A percentile compares a stretch with the other conserved stretches of the same genome.
Evolutionary conservation across 2,797 vertebrate species (phyloP).

Genomic region (Toxotes lorentzi): DNA sequence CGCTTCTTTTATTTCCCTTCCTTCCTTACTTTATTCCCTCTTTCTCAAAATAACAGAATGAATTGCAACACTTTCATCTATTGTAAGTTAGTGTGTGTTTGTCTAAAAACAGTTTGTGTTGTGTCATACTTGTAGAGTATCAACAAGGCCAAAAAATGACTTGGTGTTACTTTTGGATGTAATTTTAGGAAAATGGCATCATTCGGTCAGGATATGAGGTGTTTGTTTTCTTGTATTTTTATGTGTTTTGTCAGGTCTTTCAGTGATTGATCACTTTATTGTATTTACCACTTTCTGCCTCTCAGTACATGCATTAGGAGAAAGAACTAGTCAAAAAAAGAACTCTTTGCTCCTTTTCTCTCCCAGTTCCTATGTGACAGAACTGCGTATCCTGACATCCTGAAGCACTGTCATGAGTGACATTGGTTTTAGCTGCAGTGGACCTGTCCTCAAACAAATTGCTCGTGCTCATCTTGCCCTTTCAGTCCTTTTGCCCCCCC

Average conservation of each 20-base stretch:
- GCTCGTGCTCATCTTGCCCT: not conserved
- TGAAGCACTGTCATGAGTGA: slow-evolving; percentile 14
- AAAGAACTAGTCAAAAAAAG: not conserved
- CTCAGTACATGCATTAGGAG: not conserved
- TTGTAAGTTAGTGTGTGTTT: not conserved
- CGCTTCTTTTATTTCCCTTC: slow-evolving; percentile 3
- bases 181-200: not conserved
- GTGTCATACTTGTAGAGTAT: not conserved
- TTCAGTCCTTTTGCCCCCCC: not conserved
- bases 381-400: not conserved
- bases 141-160: not conserved
- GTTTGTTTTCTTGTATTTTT: not conserved
- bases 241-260: not conserved
- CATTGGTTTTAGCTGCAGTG: slow-evolving; percentile 28
- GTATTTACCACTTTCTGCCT: not conserved
- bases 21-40: not conserved
- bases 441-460: slow-evolving; percentile 24
- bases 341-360: not conserved
- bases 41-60: not conserved
- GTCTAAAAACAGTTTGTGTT: not conserved
- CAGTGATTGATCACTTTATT: not conserved
- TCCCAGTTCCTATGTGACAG: not conserved
- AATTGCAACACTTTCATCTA: not conserved
- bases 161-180: not conserved
- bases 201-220: not conserved